phyloP scores from a whole-genome alignment of 2,888 invertebrate genomes.

The Melangyna quadrimaculata region DNA sequence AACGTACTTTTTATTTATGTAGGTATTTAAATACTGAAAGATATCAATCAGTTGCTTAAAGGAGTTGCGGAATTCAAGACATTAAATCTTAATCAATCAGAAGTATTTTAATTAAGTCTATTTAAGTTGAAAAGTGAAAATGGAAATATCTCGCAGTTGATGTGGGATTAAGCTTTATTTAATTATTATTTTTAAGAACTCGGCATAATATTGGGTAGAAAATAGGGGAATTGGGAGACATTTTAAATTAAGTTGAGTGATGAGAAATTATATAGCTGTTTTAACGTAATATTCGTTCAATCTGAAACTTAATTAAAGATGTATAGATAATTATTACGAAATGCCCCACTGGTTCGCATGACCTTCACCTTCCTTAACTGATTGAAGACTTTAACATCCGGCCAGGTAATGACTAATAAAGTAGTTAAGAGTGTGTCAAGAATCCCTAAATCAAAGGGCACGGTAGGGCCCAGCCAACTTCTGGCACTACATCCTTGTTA shows the following conservation, averaged over 20 bases:
- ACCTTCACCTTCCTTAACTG: too few species aligned
- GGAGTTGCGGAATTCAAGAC: neutral
- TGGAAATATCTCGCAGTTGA: neutral
- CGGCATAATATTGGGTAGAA: neutral
- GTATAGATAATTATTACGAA: too few species aligned
- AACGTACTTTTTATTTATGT: neutral
- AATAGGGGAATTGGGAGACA: neutral
- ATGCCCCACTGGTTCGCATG: too few species aligned
- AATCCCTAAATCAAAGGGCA: too few species aligned
- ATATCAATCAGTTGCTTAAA: neutral
- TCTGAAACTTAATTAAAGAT: too few species aligned
- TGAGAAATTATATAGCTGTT: too few species aligned
- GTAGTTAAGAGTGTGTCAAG: too few species aligned
- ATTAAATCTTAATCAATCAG: neutral
- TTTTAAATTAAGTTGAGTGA: neutral
- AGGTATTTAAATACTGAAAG: neutral
- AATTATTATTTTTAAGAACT: neutral
- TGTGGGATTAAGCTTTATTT: neutral
- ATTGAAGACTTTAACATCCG: too few species aligned
- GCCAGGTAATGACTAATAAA: too few species aligned
- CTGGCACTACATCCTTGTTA: too few species aligned
- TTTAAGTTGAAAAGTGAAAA: neutral
- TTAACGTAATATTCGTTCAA: too few species aligned
- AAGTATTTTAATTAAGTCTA: neutral
- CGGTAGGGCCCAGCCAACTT: too few species aligned